Evolutionary conservation across 2,888 invertebrate genomes (phyloP), one percentile per base, ranked within the genome.

Genomic region (Synanthedon tipuliformis): DNA sequence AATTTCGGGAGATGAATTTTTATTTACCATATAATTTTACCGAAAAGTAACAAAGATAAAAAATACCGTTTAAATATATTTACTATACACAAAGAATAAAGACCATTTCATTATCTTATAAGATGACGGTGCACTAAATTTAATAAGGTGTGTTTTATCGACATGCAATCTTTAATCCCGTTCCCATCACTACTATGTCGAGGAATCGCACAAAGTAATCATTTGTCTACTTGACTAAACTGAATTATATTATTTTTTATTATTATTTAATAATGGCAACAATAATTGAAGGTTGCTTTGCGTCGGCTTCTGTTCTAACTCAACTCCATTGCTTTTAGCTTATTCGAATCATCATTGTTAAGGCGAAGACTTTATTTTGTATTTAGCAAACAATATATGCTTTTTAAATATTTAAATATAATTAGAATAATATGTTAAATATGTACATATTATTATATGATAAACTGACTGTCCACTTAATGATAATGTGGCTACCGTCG

Each of bases 151-250:
- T 3, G 7, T 13, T 45, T n/a, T 49, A 49, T 49, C 49, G 49
- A 49, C 15, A 49, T 49, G 16, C 3, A 23, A 18, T 49, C 12
- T 18, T 49, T 8, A 15, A 49, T 8, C 18, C 5, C 40, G 10
- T 50, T 23, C 50, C 51, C 69, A 66, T 61, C 75, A 60, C 75
- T 78, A 71, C 34, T 45, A 16, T 51, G 59, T 59, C 60, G 58
- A 66, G 68, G 69, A 75, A 74, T 75, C 69, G 72, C 76, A 70
- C 73, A 75, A 75, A 77, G 82, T 81, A 81, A 85, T 84, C 83
- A 85, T 84, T 83, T 81, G 83, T 82, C 84, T 86, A 86, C 84
- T 86, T 85, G 80, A 78, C 82, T 86, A 86, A 86, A 83, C 83
- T 85, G 79, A 85, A 83, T 85, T 84, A 83, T 81, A 83, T 84